These are phyloP conservation scores for Stratiolaelaps scimitus DNA, from an alignment of 1,140 invertebrate species.

Conservation along the genomic window DNA sequence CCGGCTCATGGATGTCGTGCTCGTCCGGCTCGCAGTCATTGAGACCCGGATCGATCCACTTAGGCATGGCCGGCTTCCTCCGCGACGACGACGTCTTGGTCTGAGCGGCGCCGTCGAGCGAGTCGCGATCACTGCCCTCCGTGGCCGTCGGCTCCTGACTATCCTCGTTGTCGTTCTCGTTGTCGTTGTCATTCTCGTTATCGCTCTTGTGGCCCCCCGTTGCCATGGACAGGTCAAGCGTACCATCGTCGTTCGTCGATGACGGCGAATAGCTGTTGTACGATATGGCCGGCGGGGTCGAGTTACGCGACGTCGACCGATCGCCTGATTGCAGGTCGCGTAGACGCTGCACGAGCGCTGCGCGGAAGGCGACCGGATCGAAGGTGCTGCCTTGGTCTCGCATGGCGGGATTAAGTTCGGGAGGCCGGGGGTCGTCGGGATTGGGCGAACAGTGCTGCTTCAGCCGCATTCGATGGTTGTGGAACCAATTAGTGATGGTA, in stretches of 20 bases:
- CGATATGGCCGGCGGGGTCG: constrained; percentile 30
- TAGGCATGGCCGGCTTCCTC: constrained; percentile 82
- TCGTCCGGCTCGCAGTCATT: constrained; percentile 6
- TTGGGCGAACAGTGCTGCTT: constrained; percentile 65
- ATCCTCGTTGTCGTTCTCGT: constrained; percentile 46
- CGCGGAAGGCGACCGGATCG: constrained; percentile 75
- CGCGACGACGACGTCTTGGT: constrained; percentile 45
- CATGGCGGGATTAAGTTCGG: constrained; percentile 40
- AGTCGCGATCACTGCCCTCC: constrained; percentile 31
- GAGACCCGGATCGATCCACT: constrained; percentile 89
- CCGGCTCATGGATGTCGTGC: constrained; percentile 12
- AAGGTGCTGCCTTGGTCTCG: constrained; percentile 45
- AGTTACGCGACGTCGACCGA: constrained; percentile 56
- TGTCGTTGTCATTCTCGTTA: constrained; percentile 43
- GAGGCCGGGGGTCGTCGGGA: constrained; percentile 28
- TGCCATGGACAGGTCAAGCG: constrained; percentile 62
- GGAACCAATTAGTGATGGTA: constrained; percentile 98
- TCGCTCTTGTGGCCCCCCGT: constrained; percentile 35
- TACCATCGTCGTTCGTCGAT: constrained; percentile 35
- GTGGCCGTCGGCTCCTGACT: constrained; percentile 41
- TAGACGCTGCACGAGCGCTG: constrained; percentile 70
- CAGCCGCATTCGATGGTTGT: constrained; percentile 94
- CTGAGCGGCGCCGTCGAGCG: constrained; percentile 31
- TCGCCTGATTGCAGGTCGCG: constrained; percentile 57
- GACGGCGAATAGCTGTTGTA: constrained; percentile 30